Evolutionary conservation across 2,797 vertebrate species (phyloP), one percentile per base, ranked within the genome.

Genomic region (Ispidina lecontei): DNA sequence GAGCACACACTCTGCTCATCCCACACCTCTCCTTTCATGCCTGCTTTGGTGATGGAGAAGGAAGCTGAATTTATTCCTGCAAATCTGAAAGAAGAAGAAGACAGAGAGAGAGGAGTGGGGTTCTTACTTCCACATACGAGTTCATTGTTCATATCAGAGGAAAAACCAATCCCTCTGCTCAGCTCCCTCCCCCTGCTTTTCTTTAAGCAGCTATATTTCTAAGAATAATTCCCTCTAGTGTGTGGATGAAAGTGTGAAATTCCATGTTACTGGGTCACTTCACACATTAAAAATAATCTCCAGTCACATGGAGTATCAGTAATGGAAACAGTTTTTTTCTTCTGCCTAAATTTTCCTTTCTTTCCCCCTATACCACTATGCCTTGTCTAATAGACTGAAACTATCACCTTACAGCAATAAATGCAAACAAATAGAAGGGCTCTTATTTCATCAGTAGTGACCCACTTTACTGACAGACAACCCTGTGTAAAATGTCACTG

Each of bases 171-270:
- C 25, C 14, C 60, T 73, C 31, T 0, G 71, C 56, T 89, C 20
- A 55, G 29, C 37, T 88, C 46, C 56, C 60, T 86, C 35, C 77
- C 14, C 35, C 4, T 4, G 12, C 59, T 74, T 81, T 88, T 74
- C 74, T 95, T 93, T 52, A 91, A 91, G 62, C 18, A 90, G 47
- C 22, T 73, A 6, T 67, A 91, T 47, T 90, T 87, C 78, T 89
- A 94, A 95, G 94, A 93, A 93, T 90, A 93, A 88, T 86, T 94
- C 68, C 41, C 60, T 81, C 74, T 71, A 96, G 55, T 62, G 26
- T 0, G 2, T 74, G 88, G 81, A 93, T 82, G 31, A 65, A 76
- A 79, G 58, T 33, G 86, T 84, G 90, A 96, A 95, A 91, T 74
- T 96, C 84, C 72, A 95, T 8, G 0, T 91, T 94, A 95, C 46